Conservation (phyloP, 2,797 vertebrate species). For the Thripadectes ignobilis region DNA sequence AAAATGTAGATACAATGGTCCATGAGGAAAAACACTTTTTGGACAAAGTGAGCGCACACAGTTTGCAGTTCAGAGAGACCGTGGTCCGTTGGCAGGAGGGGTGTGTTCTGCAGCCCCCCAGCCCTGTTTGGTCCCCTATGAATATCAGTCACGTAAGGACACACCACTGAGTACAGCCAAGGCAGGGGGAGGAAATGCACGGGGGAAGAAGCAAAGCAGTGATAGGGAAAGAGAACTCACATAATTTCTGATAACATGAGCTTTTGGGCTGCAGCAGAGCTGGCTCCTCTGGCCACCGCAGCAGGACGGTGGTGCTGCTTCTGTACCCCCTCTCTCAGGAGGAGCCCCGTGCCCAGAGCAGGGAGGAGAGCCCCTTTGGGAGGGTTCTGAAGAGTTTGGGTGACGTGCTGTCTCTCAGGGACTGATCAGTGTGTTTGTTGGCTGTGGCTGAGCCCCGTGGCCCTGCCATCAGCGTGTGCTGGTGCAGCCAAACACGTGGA, state of each 20-base stretch:
- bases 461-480: not conserved
- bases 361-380: not conserved
- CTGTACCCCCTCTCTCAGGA: not conserved
- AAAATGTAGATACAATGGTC: not conserved
- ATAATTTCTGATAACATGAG: not conserved
- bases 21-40: not conserved
- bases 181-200: not conserved
- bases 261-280: not conserved
- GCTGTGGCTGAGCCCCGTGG: accelerated
- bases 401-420: not conserved
- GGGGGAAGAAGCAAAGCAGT: not conserved
- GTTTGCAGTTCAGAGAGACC: not conserved
- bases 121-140: not conserved
- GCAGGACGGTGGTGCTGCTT: not conserved
- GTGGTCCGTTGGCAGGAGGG: accelerated
- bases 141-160: accelerated
- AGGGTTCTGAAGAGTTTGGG: not conserved
- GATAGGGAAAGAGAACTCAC: accelerated
- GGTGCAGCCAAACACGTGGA: not conserved
- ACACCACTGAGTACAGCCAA: not conserved
- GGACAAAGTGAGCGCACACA: not conserved
- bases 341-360: accelerated
- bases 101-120: not conserved
- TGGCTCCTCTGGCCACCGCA: not conserved
- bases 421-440: accelerated